Evolutionary conservation across 2,888 invertebrate species (phyloP).

Genomic region (Tenthredo mesomela): DNA sequence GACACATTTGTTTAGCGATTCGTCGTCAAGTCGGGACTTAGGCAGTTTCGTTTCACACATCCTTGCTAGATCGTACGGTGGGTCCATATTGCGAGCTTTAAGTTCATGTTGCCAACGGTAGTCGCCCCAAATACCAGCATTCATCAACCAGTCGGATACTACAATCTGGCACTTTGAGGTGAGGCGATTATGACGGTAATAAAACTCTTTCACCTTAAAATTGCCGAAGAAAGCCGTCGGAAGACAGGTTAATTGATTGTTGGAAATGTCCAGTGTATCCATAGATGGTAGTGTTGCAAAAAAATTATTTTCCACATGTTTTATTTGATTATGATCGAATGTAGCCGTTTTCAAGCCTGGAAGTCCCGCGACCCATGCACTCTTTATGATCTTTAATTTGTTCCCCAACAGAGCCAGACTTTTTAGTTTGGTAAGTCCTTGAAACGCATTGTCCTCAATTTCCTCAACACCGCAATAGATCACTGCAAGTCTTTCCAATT

Average conservation of each 20-base stretch:
- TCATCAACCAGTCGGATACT: slow-evolving; percentile 22
- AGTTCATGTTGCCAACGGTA: neutral
- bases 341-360: slow-evolving; percentile 47
- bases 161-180: slow-evolving; percentile 34
- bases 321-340: slow-evolving; percentile 53
- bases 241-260: slow-evolving; percentile 56
- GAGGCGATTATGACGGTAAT: slow-evolving; percentile 24
- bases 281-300: slow-evolving; percentile 56
- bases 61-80: slow-evolving; percentile 16
- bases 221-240: slow-evolving; percentile 55
- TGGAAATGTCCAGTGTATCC: slow-evolving; percentile 55
- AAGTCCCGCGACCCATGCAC: slow-evolving; percentile 58
- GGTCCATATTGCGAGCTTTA: neutral
- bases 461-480: slow-evolving; percentile 52
- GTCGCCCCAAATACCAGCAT: neutral
- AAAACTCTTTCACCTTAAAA: neutral
- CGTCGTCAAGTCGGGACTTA: neutral
- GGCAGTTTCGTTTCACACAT: neutral
- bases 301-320: slow-evolving; percentile 56
- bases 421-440: slow-evolving; percentile 55
- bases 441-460: slow-evolving; percentile 56
- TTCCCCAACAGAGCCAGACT: slow-evolving; percentile 56
- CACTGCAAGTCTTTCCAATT: slow-evolving; percentile 8
- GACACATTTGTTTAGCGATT: neutral
- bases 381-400: slow-evolving; percentile 52